Percentiles rank a stretch among this genome's conserved stretches.
Evolutionary conservation across 2,888 invertebrate species (phyloP).

Genomic region (Athalia cordata): DNA sequence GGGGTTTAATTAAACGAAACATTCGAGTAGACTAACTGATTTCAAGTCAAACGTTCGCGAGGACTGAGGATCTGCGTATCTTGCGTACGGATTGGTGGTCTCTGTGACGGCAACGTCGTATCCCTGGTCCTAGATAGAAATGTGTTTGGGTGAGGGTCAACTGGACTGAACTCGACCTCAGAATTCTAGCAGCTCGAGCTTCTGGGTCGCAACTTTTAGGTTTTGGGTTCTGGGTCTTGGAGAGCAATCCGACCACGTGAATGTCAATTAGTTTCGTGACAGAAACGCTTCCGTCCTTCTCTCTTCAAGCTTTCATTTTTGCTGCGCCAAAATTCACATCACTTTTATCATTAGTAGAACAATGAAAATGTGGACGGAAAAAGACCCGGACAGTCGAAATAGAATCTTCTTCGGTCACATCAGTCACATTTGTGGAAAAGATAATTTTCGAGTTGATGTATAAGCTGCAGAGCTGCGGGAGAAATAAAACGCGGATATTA

Average conservation of each 20-base stretch:
- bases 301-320: not conserved
- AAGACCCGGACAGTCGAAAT: not conserved
- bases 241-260: constrained; percentile 15
- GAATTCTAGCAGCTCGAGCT: constrained; percentile 18
- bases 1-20: constrained; percentile 30
- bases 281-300: not conserved
- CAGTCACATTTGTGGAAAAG: no score
- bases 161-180: constrained; percentile 24
- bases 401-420: no score
- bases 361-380: not conserved
- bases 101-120: not conserved
- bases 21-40: constrained; percentile 8
- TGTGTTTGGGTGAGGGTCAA: constrained; percentile 33
- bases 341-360: not conserved
- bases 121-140: not conserved
- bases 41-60: constrained; percentile 18
- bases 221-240: constrained; percentile 7
- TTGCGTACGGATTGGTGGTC: not conserved
- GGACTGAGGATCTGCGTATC: constrained; percentile 30
- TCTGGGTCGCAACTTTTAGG: constrained; percentile 24
- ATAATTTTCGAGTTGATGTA: no score
- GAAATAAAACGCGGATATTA: no score
- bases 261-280: constrained; percentile 37
- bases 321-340: not conserved
- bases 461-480: no score